Percentiles rank a stretch among this genome's conserved stretches.
These are phyloP conservation scores for Ctenopoma multispine DNA, from an alignment of 2,797 vertebrate species.

Conservation along the genomic window DNA sequence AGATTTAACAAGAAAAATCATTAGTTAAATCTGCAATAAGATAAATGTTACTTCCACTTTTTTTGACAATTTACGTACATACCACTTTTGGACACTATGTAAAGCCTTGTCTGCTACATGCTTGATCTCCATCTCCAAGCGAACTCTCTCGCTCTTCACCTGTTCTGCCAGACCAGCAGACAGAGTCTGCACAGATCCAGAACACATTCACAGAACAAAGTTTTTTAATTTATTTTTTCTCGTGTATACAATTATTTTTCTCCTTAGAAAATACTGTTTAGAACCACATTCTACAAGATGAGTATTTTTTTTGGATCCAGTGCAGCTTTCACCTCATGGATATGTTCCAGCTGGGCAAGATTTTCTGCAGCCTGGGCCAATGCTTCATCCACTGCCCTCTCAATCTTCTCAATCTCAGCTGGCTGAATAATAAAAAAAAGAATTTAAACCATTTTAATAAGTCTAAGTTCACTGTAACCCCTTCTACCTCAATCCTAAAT, in stretches of 20 bases:
- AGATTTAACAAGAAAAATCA: no score
- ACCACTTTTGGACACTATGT: slow-evolving; percentile 72
- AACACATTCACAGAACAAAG: neutral
- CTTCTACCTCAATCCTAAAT: no score
- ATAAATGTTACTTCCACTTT: no score
- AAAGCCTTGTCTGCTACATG: slow-evolving; percentile 61
- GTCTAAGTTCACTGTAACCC: no score
- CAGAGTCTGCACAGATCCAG: slow-evolving; percentile 64
- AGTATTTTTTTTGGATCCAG: neutral
- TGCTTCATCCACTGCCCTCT: slow-evolving; percentile 68
- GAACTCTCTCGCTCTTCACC: slow-evolving; percentile 60
- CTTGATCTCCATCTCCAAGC: slow-evolving; percentile 71
- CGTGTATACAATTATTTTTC: neutral
- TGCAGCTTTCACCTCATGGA: slow-evolving; percentile 69
- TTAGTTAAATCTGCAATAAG: no score
- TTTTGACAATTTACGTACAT: slow-evolving; percentile 5
- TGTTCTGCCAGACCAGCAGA: slow-evolving; percentile 51
- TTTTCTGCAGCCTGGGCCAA: slow-evolving; percentile 68
- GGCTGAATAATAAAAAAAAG: slow-evolving; percentile 33
- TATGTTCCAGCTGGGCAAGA: slow-evolving; percentile 63
- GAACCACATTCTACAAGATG: neutral
- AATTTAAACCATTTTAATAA: neutral
- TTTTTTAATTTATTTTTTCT: neutral
- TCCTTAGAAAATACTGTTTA: neutral
- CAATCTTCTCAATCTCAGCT: slow-evolving; percentile 31